These are phyloP conservation scores for Barnardius zonarius DNA, from an alignment of 2,113 vertebrate species.

Conservation along the genomic window DNA sequence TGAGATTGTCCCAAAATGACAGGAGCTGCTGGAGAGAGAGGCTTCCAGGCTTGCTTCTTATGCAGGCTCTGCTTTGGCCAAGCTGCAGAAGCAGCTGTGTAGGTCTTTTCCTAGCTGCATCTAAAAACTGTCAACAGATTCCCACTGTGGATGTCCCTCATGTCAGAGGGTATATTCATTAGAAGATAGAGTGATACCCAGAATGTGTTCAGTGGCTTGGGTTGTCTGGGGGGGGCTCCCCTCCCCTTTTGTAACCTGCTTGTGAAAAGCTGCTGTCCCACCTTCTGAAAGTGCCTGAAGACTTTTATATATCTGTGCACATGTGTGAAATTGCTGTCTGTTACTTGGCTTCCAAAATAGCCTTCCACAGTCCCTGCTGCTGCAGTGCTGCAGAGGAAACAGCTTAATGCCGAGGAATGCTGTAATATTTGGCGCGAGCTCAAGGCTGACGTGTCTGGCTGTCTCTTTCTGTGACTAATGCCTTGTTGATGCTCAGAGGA, in stretches of 20 bases:
- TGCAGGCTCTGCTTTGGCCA: neutral
- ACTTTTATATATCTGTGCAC: neutral
- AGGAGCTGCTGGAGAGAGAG: neutral
- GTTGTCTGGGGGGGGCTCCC: neutral
- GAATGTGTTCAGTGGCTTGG: neutral
- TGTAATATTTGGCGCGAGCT: neutral
- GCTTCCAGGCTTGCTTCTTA: neutral
- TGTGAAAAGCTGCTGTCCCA: neutral
- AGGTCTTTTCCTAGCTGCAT: neutral
- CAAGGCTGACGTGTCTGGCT: neutral
- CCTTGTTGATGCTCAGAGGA: neutral
- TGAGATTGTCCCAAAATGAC: neutral
- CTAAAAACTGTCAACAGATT: neutral
- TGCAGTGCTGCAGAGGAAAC: neutral
- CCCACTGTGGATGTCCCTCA: neutral
- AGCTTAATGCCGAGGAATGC: neutral
- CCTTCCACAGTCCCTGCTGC: neutral
- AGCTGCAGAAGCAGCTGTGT: neutral
- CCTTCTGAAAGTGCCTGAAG: neutral
- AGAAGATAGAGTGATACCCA: neutral
- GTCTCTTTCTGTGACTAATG: neutral
- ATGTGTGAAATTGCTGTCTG: neutral
- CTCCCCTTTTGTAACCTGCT: neutral
- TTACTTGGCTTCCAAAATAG: neutral
- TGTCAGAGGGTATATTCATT: neutral